Base-by-base conservation (phyloP, 1,140 invertebrate species). In the Coelopa frigida region DNA sequence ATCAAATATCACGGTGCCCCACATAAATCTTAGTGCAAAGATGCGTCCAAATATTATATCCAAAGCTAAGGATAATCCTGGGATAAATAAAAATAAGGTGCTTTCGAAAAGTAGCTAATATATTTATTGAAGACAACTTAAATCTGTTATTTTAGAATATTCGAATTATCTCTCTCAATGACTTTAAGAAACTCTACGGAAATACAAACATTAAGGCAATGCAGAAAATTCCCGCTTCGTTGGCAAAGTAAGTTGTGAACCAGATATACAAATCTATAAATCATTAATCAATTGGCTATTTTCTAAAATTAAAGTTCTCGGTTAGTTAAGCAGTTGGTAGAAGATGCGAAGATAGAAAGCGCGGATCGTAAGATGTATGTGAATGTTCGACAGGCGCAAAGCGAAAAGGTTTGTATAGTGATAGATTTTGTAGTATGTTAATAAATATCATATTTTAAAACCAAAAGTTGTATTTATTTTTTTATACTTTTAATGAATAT, bases 121-220 rank as follows among this genome's bases (percentile, higher is more conserved):
- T 32, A 12, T 44, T 33, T 45, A 27, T 20, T 26, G 12, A 27
- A 37, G 3, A 17, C 15, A 8, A 33, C 33, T 26, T 42, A 17
- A 0, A 6, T 23, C 21, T 37, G 39, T 46, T 20, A 12, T 23
- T 29, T 3, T 33, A 66, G 63, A 66, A 61, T 49, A 62, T 67
- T 52, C 54, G 62, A 39, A 67, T 67, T 39, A 63, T 67, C 40
- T 67, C 63, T 29, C 50, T 67, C 41, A 67, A 56, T 24, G 63
- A 67, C 50, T 67, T 66, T 21, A 66, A 66, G 31, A 66, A 66
- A 32, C 53, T 66, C 4, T 62, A 57, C 32, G 49, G 31, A 14
- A 57, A 58, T 49, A 58, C 49, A 44, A 57, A 57, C 26, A 24
- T 57, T 11, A 65, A 65, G 44, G 48, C 56, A 2, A 26, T 62